phyloP scores from a whole-genome alignment of 2,797 vertebrate genomes.

The Arnoldichthys spilopterus region DNA sequence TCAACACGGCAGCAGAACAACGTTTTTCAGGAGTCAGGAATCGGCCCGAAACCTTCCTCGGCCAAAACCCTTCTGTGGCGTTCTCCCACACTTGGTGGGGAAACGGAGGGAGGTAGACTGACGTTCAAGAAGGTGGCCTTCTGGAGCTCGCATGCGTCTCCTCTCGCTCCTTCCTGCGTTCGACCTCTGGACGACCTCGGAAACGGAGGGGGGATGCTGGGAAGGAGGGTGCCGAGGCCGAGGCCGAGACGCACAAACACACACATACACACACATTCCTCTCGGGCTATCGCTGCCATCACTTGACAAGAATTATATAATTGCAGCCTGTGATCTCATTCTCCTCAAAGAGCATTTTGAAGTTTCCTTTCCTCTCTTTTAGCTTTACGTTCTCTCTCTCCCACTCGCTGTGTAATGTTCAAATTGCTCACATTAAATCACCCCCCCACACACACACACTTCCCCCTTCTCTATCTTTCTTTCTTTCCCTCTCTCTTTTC shows the following conservation, averaged over 20 bases:
- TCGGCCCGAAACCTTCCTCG: no score
- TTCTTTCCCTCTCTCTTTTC: slow-evolving; percentile 36
- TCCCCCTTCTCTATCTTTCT: slow-evolving; percentile 44
- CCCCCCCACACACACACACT: slow-evolving; percentile 52
- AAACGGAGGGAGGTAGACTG: no score
- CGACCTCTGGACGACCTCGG: slow-evolving; percentile 85
- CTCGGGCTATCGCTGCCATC: slow-evolving; percentile 87
- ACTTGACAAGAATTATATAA: slow-evolving; percentile 96
- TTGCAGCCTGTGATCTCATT: slow-evolving; percentile 92
- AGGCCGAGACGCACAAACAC: slow-evolving; percentile 70
- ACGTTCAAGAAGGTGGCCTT: slow-evolving; percentile 7
- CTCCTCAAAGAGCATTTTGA: slow-evolving; percentile 89
- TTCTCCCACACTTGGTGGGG: no score
- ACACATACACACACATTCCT: slow-evolving; percentile 77
- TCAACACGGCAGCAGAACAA: no score
- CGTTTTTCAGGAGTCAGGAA: no score
- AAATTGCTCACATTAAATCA: slow-evolving; percentile 75
- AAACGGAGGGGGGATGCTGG: slow-evolving; percentile 80
- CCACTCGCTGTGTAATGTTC: slow-evolving; percentile 72
- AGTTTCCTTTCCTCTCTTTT: slow-evolving; percentile 79
- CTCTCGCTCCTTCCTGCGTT: slow-evolving; percentile 76
- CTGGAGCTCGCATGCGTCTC: slow-evolving; percentile 27
- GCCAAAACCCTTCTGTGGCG: no score
- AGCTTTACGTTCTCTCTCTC: slow-evolving; percentile 73
- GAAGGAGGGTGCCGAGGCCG: slow-evolving; percentile 83